phyloP scores from a whole-genome alignment of 2,113 vertebrate species.

The Ictidomys tridecemlineatus region DNA sequence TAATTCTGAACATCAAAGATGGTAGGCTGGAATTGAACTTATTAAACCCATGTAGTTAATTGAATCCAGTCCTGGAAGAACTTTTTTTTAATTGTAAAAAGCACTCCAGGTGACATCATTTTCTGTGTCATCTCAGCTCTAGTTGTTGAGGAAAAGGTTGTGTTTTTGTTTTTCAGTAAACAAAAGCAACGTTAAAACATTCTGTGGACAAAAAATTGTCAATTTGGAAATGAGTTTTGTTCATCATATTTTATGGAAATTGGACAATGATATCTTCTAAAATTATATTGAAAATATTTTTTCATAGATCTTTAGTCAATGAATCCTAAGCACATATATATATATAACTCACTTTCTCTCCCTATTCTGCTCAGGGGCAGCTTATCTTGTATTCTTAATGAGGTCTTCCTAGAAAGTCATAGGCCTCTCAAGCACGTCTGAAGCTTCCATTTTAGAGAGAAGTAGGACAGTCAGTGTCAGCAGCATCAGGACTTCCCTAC shows the following conservation, averaged over 20 bases:
- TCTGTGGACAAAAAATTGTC: background rate
- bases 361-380: background rate
- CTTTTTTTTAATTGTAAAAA: background rate
- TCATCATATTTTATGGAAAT: constrained; percentile 10
- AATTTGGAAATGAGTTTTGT: background rate
- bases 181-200: constrained; percentile 30
- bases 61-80: background rate
- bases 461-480: background rate
- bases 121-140: background rate
- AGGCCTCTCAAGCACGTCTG: background rate
- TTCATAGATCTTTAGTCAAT: background rate
- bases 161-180: background rate
- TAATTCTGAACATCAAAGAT: background rate
- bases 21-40: background rate
- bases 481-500: background rate
- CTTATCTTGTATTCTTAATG: background rate
- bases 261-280: background rate
- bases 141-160: background rate
- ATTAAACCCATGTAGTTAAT: constrained; percentile 5
- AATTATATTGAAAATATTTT: constrained; percentile 28
- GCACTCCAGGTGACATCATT: background rate
- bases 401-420: background rate
- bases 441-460: background rate
- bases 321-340: background rate
- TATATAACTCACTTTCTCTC: background rate